A percentile compares a stretch with the other conserved stretches of the same genome.
phyloP scores from a whole-genome alignment of 2,888 invertebrate species.

The Exephanes ischioxanthus region DNA sequence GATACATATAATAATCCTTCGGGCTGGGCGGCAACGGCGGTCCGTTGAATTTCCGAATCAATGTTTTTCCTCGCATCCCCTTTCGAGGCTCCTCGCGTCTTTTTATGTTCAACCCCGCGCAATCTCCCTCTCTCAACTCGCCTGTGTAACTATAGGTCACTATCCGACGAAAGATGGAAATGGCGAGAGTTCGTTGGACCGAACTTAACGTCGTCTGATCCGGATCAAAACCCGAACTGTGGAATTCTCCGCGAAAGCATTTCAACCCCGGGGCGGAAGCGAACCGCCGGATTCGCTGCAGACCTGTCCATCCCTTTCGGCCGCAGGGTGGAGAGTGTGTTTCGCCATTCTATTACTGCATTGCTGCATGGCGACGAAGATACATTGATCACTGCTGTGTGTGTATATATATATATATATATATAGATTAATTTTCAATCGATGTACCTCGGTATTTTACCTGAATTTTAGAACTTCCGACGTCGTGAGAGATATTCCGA shows the following conservation, averaged over 20 bases:
- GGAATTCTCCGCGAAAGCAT: constrained; percentile 7
- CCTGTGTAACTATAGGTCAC: not conserved
- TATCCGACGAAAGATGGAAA: constrained; percentile 5
- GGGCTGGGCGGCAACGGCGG: not conserved
- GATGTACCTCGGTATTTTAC: not conserved
- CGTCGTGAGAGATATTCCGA: too few relatives aligned
- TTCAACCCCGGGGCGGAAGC: not conserved
- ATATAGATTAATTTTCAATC: not conserved
- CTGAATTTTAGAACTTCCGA: too few relatives aligned
- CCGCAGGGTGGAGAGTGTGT: not conserved
- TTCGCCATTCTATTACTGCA: not conserved
- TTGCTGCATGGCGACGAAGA: not conserved
- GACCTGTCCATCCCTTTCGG: not conserved
- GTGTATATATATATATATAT: too few relatives aligned
- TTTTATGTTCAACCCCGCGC: not conserved
- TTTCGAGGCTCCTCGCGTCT: not conserved
- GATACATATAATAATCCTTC: not conserved
- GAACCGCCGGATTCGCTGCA: not conserved
- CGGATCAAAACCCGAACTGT: constrained; percentile 13
- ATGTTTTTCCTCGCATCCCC: not conserved
- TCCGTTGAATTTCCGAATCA: not conserved
- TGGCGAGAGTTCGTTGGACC: constrained; percentile 5
- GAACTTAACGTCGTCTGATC: constrained; percentile 3
- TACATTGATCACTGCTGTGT: not conserved
- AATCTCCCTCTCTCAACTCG: not conserved